A percentile compares a stretch with the other conserved stretches of the same genome.
phyloP scores from a whole-genome alignment of 2,888 invertebrate genomes.

The Morpho achilles region DNA sequence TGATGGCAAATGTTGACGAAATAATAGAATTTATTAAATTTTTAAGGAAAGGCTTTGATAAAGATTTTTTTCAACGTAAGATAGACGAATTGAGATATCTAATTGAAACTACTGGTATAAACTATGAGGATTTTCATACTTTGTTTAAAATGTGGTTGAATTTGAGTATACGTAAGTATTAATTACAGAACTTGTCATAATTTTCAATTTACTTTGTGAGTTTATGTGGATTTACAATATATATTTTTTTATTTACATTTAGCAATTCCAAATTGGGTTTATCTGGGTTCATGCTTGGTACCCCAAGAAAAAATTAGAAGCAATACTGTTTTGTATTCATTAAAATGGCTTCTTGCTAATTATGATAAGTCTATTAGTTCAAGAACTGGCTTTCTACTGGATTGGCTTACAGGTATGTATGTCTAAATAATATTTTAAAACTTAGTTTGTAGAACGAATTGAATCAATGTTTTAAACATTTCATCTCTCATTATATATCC shows the following conservation, averaged over 20 bases:
- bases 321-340: constrained; percentile 55
- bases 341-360: constrained; percentile 64
- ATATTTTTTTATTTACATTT: constrained; percentile 19
- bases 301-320: constrained; percentile 54
- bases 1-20: constrained; percentile 61
- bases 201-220: neutral
- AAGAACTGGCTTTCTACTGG: constrained; percentile 57
- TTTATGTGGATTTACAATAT: too few relatives aligned
- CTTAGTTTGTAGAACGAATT: too few relatives aligned
- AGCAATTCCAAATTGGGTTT: constrained; percentile 69
- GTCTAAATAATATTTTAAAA: neutral
- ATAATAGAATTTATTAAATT: constrained; percentile 65
- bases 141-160: constrained; percentile 71
- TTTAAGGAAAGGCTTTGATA: constrained; percentile 65
- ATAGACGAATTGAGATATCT: constrained; percentile 55
- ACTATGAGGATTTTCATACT: constrained; percentile 59
- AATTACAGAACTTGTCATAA: neutral
- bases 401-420: constrained; percentile 64
- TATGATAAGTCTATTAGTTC: constrained; percentile 46
- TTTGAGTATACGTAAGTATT: constrained; percentile 66
- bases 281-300: constrained; percentile 59
- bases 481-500: too few relatives aligned
- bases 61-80: constrained; percentile 63
- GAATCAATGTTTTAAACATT: too few relatives aligned
- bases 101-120: constrained; percentile 53